phyloP scores from a whole-genome alignment of 2,113 vertebrate genomes.

The Rhodinocichla rosea region DNA sequence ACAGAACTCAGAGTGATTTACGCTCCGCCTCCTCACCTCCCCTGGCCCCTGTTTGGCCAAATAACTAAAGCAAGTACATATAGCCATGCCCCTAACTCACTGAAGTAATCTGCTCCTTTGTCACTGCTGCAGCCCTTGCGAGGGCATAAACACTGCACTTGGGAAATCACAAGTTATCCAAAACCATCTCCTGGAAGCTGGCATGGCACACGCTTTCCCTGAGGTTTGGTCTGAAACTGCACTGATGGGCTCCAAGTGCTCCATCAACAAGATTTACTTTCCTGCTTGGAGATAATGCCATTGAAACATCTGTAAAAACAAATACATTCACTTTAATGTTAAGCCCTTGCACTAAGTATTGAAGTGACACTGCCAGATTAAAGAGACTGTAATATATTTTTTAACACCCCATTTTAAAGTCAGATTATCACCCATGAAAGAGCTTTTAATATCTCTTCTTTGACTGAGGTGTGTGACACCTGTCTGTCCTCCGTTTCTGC shows the following conservation, averaged over 20 bases:
- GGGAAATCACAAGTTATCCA: background rate
- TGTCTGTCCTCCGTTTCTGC: background rate
- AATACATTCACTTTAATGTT: background rate
- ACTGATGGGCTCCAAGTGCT: background rate
- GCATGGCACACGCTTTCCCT: background rate
- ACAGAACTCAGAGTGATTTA: background rate
- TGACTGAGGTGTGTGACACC: background rate
- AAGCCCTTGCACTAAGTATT: background rate
- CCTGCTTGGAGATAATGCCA: background rate
- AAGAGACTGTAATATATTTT: background rate
- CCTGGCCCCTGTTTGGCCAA: background rate
- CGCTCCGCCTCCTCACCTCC: background rate
- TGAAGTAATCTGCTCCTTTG: background rate
- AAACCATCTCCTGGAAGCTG: background rate
- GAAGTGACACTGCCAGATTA: background rate
- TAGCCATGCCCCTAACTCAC: background rate
- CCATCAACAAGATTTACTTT: background rate
- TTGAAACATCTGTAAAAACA: constrained; percentile 9
- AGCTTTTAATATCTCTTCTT: background rate
- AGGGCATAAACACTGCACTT: background rate
- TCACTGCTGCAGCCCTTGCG: fast-evolving
- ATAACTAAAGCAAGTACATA: background rate
- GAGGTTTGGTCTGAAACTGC: background rate
- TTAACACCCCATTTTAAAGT: background rate
- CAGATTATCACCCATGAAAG: background rate